Base-by-base conservation (phyloP, 2,888 invertebrate species). In the Hemaris fuciformis region DNA sequence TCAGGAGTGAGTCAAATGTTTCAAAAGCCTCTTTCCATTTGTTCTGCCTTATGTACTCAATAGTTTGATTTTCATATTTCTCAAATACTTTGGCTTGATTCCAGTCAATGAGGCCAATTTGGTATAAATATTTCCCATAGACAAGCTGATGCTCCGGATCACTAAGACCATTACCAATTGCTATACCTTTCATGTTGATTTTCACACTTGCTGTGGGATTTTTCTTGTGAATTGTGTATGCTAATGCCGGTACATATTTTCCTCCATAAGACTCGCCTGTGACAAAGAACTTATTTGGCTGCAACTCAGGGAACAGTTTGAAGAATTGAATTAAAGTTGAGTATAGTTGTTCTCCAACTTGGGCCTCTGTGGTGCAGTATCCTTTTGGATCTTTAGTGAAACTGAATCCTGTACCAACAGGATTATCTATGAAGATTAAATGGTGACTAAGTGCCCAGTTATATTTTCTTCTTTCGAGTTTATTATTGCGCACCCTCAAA, bases 211-310 rank as follows among this genome's bases (percentile, higher is more conserved):
- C 85, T 60, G 90, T 82, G 0, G 95, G 94, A 66, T 95, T 94
- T 61, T 93, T 93, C 68, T 94, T 93, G 72, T 96, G 94, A 62
- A 97, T 96, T 0, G 95, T 94, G 77, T 96, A 95, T 0, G 95
- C 94, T 58, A 97, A 83, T 0, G 97, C 96, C 0, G 98, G 98
- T 0, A 94, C 94, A 82, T 94, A 94, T 70, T 94, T 94, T 0
- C 98, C 98, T 46, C 95, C 98, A 79, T 98, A 98, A 0, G 97
- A 98, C 88, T 98, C 98, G 0, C 98, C 98, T 0, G 97, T 95
- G 0, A 97, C 94, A 88, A 95, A 99, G 83, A 99, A 98, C 59
- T 96, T 96, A 73, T 95, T 96, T 0, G 88, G 79, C 75, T 94
- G 94, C 27, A 96, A 88, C 72, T 97, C 95, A 0, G 96, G 95